Percentiles rank a stretch among this genome's conserved stretches.
phyloP scores from a whole-genome alignment of 2,113 vertebrate species.

The Gallinago paraguaiae region DNA sequence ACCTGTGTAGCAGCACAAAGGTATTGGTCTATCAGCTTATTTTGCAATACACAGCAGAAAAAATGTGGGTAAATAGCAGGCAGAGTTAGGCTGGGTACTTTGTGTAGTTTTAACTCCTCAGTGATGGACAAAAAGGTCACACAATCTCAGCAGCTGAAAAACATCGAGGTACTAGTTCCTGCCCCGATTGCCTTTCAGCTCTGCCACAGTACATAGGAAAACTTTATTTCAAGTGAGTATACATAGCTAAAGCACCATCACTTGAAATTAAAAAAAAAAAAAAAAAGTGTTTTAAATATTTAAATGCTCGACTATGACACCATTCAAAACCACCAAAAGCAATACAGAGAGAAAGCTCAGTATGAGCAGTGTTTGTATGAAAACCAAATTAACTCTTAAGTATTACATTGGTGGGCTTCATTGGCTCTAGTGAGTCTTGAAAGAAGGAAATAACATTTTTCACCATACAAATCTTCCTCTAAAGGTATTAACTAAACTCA shows the following conservation, averaged over 20 bases:
- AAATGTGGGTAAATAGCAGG: not conserved
- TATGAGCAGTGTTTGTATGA: fast-evolving
- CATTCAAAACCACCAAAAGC: not conserved
- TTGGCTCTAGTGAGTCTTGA: not conserved
- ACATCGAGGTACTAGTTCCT: not conserved
- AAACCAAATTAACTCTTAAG: not conserved
- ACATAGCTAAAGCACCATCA: not conserved
- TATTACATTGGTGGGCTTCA: not conserved
- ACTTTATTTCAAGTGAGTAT: not conserved
- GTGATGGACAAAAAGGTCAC: not conserved
- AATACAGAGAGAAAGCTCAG: not conserved
- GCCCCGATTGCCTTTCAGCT: fast-evolving
- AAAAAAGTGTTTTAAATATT: not conserved
- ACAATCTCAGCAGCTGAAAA: not conserved
- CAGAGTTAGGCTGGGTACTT: not conserved
- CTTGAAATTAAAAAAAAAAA: not conserved
- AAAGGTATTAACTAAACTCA: not conserved
- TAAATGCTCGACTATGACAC: not conserved
- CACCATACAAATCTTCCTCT: not conserved
- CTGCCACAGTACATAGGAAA: fast-evolving
- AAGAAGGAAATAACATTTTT: not conserved
- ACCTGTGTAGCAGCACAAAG: not conserved
- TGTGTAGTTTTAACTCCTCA: not conserved
- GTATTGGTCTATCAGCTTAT: not conserved
- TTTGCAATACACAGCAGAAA: not conserved